A percentile compares a stretch with the other conserved stretches of the same genome.
Conservation (phyloP, 1,140 invertebrate genomes). For the Pseudomyrmex cubaensis region DNA sequence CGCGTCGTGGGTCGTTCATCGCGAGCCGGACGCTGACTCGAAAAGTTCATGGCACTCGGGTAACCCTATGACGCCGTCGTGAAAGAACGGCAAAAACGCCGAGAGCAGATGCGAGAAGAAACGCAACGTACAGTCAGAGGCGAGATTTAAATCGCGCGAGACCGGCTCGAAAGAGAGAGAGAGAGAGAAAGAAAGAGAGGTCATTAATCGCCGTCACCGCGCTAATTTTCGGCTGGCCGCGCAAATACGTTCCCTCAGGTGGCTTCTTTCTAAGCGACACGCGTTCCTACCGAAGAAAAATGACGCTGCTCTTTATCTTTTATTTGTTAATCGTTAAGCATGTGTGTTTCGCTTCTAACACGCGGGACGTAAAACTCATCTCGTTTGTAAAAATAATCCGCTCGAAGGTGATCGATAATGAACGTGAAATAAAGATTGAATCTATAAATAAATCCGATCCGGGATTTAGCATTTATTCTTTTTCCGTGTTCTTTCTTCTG, state of each 20-base stretch:
- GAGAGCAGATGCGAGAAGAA: conserved; percentile 68
- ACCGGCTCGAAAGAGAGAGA: conserved; percentile 1
- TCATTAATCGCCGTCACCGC: conserved; percentile 73
- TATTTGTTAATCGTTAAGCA: conserved; percentile 14
- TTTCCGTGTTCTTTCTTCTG: background rate
- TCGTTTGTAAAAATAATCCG: too few species aligned
- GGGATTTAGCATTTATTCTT: background rate
- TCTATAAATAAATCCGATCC: background rate
- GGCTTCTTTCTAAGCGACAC: conserved; percentile 57
- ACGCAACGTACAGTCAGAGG: conserved; percentile 61
- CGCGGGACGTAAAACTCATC: background rate
- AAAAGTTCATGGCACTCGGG: conserved; percentile 67
- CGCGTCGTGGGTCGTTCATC: conserved; percentile 1
- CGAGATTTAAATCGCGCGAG: conserved; percentile 73
- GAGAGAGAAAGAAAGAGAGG: background rate
- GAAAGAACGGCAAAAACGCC: conserved; percentile 64
- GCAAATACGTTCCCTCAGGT: conserved; percentile 53
- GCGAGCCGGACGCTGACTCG: conserved; percentile 43
- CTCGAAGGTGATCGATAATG: too few species aligned
- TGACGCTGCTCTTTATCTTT: conserved; percentile 6
- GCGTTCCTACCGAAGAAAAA: conserved; percentile 56
- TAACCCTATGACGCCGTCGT: conserved; percentile 60
- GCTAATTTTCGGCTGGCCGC: conserved; percentile 68
- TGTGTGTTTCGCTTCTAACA: conserved; percentile 12
- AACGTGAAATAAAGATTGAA: too few species aligned